Evolutionary conservation across 2,113 vertebrate genomes (phyloP), one percentile per base, ranked within the genome.

Genomic region (Rissa tridactyla): DNA sequence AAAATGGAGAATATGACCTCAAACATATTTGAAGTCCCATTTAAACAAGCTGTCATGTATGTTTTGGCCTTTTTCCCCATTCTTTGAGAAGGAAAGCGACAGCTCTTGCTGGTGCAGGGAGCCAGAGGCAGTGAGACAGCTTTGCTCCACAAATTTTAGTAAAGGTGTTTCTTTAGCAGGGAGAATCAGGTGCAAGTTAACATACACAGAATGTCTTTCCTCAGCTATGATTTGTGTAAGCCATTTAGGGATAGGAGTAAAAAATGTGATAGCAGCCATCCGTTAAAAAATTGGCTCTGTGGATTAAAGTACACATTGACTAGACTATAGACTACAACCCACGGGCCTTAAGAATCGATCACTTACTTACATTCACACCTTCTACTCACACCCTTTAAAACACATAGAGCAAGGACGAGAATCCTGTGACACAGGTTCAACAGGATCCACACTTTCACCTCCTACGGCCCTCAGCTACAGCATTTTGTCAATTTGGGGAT

Each of bases 161-260:
- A 47, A 93, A 96, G 86, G 83, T 94, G 73, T 94, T 95, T 88
- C 94, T 93, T 94, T 58, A 84, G 47, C 57, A 82, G 49, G 29
- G 78, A 86, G 82, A 95, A 90, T 82, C 75, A 92, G 51, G 89
- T 90, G 70, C 49, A 80, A 77, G 70, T 79, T 79, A 79, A 22
- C 66, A 77, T 65, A 90, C 40, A 90, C 9, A 69, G 54, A 87
- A 42, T 30, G 29, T 73, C 61, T 92, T 82, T 94, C 69, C 36
- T 93, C 51, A 51, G 65, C 62, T 57, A 42, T 69, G n/a, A 80
- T 72, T 92, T 87, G 65, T 87, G 40, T 61, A 91, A 92, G 12
- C 30, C 47, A 34, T 92, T 92, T 70, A 94, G 25, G 46, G 15
- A 72, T 27, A 49, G 68, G 52, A 89, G 36, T 68, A 13, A 51